Conservation (phyloP, 2,888 invertebrate species). For the Parelbella ahira region DNA sequence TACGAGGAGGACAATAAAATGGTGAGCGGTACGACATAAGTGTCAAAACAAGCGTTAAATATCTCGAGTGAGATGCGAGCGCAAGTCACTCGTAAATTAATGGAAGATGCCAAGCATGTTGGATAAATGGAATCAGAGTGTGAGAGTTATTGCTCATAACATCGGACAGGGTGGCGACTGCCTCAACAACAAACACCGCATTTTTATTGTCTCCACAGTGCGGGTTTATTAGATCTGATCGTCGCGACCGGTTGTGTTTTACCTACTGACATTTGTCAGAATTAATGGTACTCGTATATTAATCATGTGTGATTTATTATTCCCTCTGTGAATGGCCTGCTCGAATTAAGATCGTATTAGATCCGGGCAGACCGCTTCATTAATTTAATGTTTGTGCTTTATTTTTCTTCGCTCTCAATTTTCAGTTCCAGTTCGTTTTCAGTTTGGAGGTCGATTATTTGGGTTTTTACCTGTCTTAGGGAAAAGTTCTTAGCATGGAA, state of each 20-base stretch:
- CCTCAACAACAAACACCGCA: constrained; percentile 51
- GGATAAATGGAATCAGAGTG: constrained; percentile 75
- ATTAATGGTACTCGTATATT: constrained; percentile 12
- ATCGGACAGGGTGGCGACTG: constrained; percentile 43
- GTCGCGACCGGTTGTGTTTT: constrained; percentile 16
- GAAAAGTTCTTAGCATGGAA: too few species aligned
- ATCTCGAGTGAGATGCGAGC: constrained; percentile 68
- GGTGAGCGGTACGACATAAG: constrained; percentile 58
- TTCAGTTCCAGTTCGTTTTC: too few species aligned
- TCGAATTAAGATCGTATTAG: too few species aligned
- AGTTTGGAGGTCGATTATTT: too few species aligned
- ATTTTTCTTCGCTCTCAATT: too few species aligned
- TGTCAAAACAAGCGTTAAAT: constrained; percentile 75
- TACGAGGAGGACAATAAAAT: constrained; percentile 61
- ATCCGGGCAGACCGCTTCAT: too few species aligned
- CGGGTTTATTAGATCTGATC: constrained; percentile 33
- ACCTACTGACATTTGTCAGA: constrained; percentile 6
- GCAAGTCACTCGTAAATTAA: constrained; percentile 74
- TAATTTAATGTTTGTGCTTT: too few species aligned
- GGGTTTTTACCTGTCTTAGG: too few species aligned
- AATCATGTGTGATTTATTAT: constrained; percentile 17
- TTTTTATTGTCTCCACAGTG: constrained; percentile 40
- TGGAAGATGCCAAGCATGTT: constrained; percentile 56
- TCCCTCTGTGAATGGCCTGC: not conserved
- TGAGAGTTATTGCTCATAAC: constrained; percentile 75